Conservation (phyloP, 2,113 vertebrate species). For the Ophiodon elongatus region DNA sequence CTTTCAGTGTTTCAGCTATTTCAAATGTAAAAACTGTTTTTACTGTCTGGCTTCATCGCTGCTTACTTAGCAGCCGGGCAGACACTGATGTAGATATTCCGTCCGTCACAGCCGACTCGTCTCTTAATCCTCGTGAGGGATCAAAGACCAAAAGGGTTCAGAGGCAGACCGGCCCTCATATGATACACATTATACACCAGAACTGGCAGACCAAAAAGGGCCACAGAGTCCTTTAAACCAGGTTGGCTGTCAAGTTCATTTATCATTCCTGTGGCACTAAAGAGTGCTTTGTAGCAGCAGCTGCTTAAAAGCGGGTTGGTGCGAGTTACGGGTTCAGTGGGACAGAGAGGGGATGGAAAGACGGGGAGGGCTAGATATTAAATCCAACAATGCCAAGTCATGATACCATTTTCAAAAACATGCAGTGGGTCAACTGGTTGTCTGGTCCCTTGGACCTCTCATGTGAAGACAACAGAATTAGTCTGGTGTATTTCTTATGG, state of each 20-base stretch:
- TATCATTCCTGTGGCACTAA: conserved; percentile 63
- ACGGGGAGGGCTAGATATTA: conserved; percentile 12
- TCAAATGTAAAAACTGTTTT: not conserved
- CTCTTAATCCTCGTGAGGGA: conserved; percentile 69
- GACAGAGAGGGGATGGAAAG: conserved; percentile 20
- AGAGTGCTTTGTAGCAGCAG: conserved; percentile 50
- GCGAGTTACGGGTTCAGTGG: conserved; percentile 58
- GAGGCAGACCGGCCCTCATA: conserved; percentile 68
- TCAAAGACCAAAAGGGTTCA: conserved; percentile 67
- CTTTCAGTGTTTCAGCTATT: not conserved
- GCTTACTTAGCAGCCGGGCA: conserved; percentile 30
- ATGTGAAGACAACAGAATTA: not conserved
- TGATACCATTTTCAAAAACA: conserved; percentile 27
- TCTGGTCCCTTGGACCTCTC: not conserved
- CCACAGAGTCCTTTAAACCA: conserved; percentile 65
- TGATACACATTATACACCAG: conserved; percentile 78
- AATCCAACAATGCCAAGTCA: conserved; percentile 35
- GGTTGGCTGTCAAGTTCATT: conserved; percentile 74
- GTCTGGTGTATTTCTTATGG: not conserved
- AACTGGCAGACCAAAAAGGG: conserved; percentile 68
- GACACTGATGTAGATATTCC: conserved; percentile 52
- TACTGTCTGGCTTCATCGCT: not conserved
- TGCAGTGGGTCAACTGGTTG: not conserved
- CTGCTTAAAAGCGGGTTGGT: conserved; percentile 46
- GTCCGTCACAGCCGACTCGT: conserved; percentile 58